Conservation (phyloP, 2,797 vertebrate species). For the Mormyrus hasselquistii region DNA sequence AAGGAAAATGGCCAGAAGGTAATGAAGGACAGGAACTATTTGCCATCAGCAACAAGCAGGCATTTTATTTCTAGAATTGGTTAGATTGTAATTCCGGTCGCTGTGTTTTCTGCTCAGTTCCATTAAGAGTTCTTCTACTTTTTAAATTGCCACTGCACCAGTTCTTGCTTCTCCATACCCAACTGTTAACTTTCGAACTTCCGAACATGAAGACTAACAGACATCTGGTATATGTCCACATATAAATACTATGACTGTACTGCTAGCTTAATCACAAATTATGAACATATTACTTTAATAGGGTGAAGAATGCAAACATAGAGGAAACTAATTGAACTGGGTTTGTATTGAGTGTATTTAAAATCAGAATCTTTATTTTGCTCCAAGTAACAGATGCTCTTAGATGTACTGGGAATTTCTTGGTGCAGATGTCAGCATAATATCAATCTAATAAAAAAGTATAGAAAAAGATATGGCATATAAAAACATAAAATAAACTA, state of each 20-base stretch:
- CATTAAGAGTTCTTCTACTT: not conserved
- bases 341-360: not conserved
- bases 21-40: not conserved
- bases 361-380: not conserved
- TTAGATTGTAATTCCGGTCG: not conserved
- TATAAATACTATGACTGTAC: not conserved
- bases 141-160: not conserved
- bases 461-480: not conserved
- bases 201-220: not conserved
- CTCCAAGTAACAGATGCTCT: not conserved
- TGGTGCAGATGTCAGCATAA: not conserved
- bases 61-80: not conserved
- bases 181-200: not conserved
- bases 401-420: not conserved
- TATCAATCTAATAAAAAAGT: not conserved
- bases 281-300: not conserved
- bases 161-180: not conserved
- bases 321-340: not conserved
- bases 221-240: not conserved
- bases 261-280: not conserved
- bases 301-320: not conserved
- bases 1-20: not conserved
- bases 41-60: not conserved
- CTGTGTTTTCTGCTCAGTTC: not conserved
- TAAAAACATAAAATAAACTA: not conserved